These are phyloP conservation scores for Neoniphon sammara DNA, from an alignment of 2,797 vertebrate species.

Conservation along the genomic window DNA sequence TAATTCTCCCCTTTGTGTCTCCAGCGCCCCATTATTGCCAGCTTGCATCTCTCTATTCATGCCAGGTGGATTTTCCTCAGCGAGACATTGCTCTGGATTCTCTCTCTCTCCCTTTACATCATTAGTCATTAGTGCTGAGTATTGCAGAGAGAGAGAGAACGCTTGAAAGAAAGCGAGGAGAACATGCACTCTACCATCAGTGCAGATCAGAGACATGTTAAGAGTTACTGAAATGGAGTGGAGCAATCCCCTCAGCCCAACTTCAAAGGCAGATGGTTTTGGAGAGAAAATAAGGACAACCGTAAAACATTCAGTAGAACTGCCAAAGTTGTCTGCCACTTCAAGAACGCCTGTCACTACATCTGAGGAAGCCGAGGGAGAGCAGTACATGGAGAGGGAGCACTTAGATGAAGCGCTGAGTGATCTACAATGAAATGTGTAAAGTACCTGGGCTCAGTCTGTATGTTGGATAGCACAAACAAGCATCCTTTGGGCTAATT, in stretches of 20 bases:
- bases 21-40: constrained; percentile 1
- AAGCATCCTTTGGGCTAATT: background rate
- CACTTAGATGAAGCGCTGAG: constrained; percentile 1
- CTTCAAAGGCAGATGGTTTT: constrained; percentile 74
- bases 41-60: background rate
- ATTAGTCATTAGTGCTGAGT: constrained; percentile 39
- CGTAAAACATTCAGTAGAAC: constrained; percentile 75
- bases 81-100: constrained; percentile 21
- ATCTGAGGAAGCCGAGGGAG: constrained; percentile 46
- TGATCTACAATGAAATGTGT: constrained; percentile 28
- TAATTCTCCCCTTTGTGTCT: background rate
- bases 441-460: constrained; percentile 18
- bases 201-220: constrained; percentile 76
- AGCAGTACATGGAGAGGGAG: background rate
- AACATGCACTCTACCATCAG: constrained; percentile 62
- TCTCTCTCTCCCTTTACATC: constrained; percentile 29
- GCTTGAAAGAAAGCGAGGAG: constrained; percentile 49
- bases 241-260: constrained; percentile 76
- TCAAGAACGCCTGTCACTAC: constrained; percentile 52
- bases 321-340: constrained; percentile 59
- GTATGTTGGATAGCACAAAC: background rate
- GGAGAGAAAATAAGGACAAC: constrained; percentile 75
- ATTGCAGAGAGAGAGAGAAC: constrained; percentile 28
- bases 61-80: constrained; percentile 46
- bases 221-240: constrained; percentile 69